Evolutionary conservation across 1,140 invertebrate species (phyloP).

Genomic region (Sycophaga agraensis): DNA sequence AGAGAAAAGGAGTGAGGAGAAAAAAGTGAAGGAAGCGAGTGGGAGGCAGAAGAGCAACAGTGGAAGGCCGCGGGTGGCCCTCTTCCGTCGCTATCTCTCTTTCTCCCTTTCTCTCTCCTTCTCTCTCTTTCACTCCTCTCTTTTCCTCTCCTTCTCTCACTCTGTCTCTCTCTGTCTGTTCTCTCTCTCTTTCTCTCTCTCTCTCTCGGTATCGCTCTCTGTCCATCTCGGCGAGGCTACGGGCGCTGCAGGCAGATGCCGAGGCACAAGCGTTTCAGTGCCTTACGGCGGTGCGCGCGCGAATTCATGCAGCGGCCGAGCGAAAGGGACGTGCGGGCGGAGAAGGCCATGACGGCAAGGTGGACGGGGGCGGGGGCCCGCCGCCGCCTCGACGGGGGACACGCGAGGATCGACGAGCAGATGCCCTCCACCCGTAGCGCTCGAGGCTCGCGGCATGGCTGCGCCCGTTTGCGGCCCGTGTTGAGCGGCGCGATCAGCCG

Average conservation of each 20-base stretch:
- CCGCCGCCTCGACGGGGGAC: not conserved
- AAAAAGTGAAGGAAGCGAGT: not conserved
- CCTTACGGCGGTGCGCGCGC: slow-evolving; percentile 35
- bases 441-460: no score
- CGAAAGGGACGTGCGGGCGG: not conserved
- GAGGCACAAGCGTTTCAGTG: slow-evolving; percentile 45
- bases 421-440: no score
- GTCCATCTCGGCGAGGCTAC: slow-evolving; percentile 29
- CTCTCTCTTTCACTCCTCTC: no score
- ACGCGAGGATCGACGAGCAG: not conserved
- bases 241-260: slow-evolving; percentile 50
- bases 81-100: no score
- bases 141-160: no score
- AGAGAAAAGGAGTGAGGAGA: not conserved
- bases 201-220: not conserved
- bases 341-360: slow-evolving; percentile 14
- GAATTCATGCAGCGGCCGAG: slow-evolving; percentile 41
- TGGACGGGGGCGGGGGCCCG: slow-evolving; percentile 21
- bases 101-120: no score
- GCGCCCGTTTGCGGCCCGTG: no score
- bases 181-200: not conserved
- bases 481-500: no score
- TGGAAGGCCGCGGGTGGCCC: no score
- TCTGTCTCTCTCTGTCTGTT: not conserved
- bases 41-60: not conserved